Evolutionary conservation across 2,888 invertebrate genomes (phyloP).

Genomic region (Diarsia mendica): DNA sequence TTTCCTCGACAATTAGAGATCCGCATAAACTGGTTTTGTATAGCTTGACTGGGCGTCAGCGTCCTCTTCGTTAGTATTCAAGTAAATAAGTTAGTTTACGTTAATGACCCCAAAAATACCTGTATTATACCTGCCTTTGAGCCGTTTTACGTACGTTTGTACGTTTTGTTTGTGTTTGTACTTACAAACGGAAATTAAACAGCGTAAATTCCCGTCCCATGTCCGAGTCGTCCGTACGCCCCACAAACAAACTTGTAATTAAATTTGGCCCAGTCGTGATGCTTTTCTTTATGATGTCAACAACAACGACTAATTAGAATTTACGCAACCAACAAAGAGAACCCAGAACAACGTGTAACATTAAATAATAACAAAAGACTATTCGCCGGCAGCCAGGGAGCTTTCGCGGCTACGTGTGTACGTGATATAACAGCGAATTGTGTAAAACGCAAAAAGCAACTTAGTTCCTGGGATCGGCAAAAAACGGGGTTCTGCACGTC

Average conservation of each 20-base stretch:
- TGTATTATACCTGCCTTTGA: slow-evolving; percentile 17
- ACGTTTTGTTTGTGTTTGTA: slow-evolving; percentile 31
- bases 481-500: slow-evolving; percentile 66
- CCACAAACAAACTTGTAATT: slow-evolving; percentile 59
- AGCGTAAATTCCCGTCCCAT: slow-evolving; percentile 33
- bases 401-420: slow-evolving; percentile 34
- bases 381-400: slow-evolving; percentile 24
- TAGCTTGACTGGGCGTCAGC: too few relatives aligned
- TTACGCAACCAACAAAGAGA: slow-evolving; percentile 62
- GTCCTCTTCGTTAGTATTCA: slow-evolving; percentile 32
- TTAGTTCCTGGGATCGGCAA: slow-evolving; percentile 43
- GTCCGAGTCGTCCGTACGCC: slow-evolving; percentile 13
- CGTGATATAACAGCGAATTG: slow-evolving; percentile 53
- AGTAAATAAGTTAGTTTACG: slow-evolving; percentile 35
- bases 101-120: slow-evolving; percentile 37
- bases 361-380: slow-evolving; percentile 51
- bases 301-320: slow-evolving; percentile 60
- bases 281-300: slow-evolving; percentile 61
- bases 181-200: slow-evolving; percentile 35
- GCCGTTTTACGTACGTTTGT: not conserved
- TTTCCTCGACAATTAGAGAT: too few relatives aligned
- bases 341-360: slow-evolving; percentile 40
- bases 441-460: slow-evolving; percentile 45
- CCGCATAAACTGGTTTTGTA: too few relatives aligned
- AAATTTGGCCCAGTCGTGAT: slow-evolving; percentile 53